phyloP scores from a whole-genome alignment of 2,113 vertebrate species.

The Excalfactoria chinensis region DNA sequence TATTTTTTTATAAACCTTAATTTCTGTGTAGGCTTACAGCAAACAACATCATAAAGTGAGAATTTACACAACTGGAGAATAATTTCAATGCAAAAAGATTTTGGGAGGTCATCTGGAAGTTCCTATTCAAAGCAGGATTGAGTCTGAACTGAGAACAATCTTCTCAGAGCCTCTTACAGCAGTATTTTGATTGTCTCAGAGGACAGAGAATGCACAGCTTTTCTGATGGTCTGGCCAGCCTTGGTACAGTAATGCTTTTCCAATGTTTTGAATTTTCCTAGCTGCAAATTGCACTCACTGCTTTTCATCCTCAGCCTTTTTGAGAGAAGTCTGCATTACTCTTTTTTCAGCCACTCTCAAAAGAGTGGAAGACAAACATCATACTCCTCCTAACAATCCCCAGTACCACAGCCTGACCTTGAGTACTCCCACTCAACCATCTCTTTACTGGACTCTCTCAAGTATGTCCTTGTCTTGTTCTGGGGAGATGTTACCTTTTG shows the following conservation, averaged over 20 bases:
- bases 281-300: background rate
- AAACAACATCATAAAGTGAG: background rate
- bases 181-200: background rate
- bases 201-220: background rate
- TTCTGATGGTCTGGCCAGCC: background rate
- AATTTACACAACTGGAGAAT: background rate
- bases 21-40: background rate
- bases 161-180: background rate
- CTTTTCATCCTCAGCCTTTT: background rate
- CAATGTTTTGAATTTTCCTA: background rate
- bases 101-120: background rate
- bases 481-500: background rate
- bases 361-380: background rate
- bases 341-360: background rate
- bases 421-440: background rate
- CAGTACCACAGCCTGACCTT: no score
- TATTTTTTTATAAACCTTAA: background rate
- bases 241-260: background rate
- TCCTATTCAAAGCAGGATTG: background rate
- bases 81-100: background rate
- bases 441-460: background rate
- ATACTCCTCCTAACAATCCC: background rate
- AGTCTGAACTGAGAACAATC: background rate
- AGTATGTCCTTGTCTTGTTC: no score
- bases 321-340: background rate